Conservation (phyloP, 2,888 invertebrate species). For the Tiliacea aurago region DNA sequence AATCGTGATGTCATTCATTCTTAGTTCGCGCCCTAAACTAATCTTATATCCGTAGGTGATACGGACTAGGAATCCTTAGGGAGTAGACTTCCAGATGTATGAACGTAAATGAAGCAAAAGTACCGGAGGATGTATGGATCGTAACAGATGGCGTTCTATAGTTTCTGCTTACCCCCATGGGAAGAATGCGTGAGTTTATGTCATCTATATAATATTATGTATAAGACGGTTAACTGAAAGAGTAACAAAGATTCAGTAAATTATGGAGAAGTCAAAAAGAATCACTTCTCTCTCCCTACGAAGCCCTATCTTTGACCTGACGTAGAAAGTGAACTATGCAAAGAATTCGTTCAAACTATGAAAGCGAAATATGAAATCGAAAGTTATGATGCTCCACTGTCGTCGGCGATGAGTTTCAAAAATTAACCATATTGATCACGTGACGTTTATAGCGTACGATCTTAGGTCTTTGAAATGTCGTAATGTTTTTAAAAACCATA, state of each 20-base stretch:
- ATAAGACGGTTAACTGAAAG: neutral
- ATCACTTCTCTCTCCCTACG: conserved; percentile 10
- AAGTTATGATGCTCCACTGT: conserved; percentile 76
- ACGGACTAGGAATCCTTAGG: too few species aligned
- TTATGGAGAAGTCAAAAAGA: neutral
- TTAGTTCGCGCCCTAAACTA: too few species aligned
- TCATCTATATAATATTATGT: neutral
- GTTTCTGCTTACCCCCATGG: neutral
- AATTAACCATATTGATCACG: conserved; percentile 76
- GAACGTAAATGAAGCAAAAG: too few species aligned
- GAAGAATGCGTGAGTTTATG: neutral
- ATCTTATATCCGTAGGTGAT: too few species aligned
- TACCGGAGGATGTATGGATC: neutral
- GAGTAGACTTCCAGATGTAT: too few species aligned
- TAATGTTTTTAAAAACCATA: neutral
- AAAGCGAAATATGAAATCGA: conserved; percentile 85
- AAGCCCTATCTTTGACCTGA: conserved; percentile 46
- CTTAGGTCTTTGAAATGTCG: neutral
- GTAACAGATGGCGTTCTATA: neutral
- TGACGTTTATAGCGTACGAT: conserved; percentile 71
- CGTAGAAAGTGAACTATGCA: conserved; percentile 63
- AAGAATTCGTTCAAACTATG: conserved; percentile 71
- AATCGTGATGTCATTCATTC: too few species aligned
- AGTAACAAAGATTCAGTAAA: neutral
- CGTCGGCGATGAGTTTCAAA: conserved; percentile 82